A percentile compares a stretch with the other conserved stretches of the same genome.
Evolutionary conservation across 2,888 invertebrate genomes (phyloP).

Genomic region (Prenolepis imparis): DNA sequence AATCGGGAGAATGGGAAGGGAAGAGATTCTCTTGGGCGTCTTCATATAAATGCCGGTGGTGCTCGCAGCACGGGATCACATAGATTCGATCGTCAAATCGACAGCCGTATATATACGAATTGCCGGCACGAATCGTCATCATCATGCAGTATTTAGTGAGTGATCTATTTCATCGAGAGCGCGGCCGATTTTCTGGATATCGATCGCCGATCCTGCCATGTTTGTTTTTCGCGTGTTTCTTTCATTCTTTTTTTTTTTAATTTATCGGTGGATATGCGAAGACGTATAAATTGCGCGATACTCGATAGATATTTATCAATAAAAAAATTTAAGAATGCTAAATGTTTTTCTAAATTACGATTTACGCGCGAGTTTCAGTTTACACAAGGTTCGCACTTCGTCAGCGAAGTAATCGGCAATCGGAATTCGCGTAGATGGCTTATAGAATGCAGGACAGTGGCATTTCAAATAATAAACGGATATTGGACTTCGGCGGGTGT

Average conservation of each 20-base stretch:
- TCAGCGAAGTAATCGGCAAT: not conserved
- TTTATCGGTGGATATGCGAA: not conserved
- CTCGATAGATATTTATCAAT: constrained; percentile 7
- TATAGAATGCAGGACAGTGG: not conserved
- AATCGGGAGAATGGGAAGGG: constrained; percentile 81
- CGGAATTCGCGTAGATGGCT: constrained; percentile 4
- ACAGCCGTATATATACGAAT: constrained; percentile 67
- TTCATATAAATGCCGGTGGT: constrained; percentile 83
- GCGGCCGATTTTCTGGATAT: constrained; percentile 10
- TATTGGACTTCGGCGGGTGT: not conserved
- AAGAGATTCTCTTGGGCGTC: constrained; percentile 81
- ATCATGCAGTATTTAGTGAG: constrained; percentile 84
- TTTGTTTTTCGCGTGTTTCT: constrained; percentile 3
- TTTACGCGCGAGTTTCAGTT: not conserved
- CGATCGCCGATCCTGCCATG: constrained; percentile 1
- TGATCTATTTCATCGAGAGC: constrained; percentile 67
- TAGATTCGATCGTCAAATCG: constrained; percentile 82
- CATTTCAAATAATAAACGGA: not conserved
- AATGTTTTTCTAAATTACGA: constrained; percentile 9
- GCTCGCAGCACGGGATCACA: constrained; percentile 76
- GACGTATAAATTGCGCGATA: not conserved
- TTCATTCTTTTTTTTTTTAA: not conserved
- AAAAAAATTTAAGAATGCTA: not conserved
- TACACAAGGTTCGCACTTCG: not conserved
- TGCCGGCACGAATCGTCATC: constrained; percentile 66